Evolutionary conservation across 2,113 vertebrate genomes (phyloP).

Genomic region (Callipepla californica): DNA sequence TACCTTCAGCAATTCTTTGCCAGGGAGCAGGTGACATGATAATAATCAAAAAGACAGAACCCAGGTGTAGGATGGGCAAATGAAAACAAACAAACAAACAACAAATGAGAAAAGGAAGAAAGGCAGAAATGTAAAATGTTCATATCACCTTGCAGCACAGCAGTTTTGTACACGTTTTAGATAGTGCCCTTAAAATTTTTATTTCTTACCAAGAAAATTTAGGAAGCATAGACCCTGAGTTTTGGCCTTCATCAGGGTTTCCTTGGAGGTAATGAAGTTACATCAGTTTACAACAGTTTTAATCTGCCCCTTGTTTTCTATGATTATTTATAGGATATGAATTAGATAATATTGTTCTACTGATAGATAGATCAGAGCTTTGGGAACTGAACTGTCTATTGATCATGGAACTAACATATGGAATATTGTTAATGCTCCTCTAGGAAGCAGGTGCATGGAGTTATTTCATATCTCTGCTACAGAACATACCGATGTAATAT

Average conservation of each 20-base stretch:
- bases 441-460: conserved; percentile 15
- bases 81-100: not conserved
- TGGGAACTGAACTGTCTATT: conserved; percentile 11
- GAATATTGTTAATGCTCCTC: conserved; percentile 6
- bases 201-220: not conserved
- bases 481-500: conserved; percentile 34
- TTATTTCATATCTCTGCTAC: conserved; percentile 10
- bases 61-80: not conserved
- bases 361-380: not conserved
- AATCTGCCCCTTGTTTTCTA: not conserved
- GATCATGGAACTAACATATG: conserved; percentile 16
- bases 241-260: not conserved
- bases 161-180: not conserved
- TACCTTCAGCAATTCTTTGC: not conserved
- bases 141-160: not conserved
- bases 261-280: not conserved
- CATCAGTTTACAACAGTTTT: not conserved
- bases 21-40: not conserved
- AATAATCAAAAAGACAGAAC: not conserved
- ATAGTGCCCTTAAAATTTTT: not conserved
- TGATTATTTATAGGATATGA: not conserved
- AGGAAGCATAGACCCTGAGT: not conserved
- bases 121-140: not conserved
- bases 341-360: not conserved
- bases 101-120: not conserved